A percentile compares a stretch with the other conserved stretches of the same genome.
These are phyloP conservation scores for Drosophila paulistorum DNA, from an alignment of 1,140 invertebrate genomes.

Conservation along the genomic window DNA sequence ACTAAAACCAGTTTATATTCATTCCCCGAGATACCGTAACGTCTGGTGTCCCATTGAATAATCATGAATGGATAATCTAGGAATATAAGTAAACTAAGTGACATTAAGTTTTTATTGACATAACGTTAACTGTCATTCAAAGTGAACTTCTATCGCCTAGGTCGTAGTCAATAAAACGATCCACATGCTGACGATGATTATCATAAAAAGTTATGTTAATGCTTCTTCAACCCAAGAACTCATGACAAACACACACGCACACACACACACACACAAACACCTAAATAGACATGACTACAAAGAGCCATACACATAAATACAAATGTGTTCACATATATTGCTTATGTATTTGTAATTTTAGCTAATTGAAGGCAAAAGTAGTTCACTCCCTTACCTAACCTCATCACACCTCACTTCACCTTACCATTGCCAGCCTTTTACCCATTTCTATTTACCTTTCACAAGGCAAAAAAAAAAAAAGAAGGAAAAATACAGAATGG, in stretches of 20 bases:
- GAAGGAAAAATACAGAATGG: neutral
- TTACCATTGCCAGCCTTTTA: neutral
- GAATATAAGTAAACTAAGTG: conserved; percentile 4
- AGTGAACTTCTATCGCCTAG: conserved; percentile 24
- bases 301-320: neutral
- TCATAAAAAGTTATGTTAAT: conserved; percentile 75
- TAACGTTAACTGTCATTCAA: conserved; percentile 17
- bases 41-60: neutral
- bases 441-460: neutral
- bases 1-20: too few species aligned
- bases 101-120: conserved; percentile 13
- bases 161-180: conserved; percentile 66
- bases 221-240: conserved; percentile 12
- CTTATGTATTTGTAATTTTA: conserved; percentile 47
- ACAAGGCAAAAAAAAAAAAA: neutral
- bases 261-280: too few species aligned
- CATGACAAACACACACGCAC: neutral
- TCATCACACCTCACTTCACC: neutral
- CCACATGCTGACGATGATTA: conserved; percentile 58
- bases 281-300: neutral
- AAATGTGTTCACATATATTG: conserved; percentile 11
- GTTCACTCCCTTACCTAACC: neutral
- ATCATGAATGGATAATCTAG: neutral
- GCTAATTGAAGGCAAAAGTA: conserved; percentile 39
- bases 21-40: too few species aligned